phyloP scores from a whole-genome alignment of 2,797 vertebrate species.

The Monodelphis domestica region DNA sequence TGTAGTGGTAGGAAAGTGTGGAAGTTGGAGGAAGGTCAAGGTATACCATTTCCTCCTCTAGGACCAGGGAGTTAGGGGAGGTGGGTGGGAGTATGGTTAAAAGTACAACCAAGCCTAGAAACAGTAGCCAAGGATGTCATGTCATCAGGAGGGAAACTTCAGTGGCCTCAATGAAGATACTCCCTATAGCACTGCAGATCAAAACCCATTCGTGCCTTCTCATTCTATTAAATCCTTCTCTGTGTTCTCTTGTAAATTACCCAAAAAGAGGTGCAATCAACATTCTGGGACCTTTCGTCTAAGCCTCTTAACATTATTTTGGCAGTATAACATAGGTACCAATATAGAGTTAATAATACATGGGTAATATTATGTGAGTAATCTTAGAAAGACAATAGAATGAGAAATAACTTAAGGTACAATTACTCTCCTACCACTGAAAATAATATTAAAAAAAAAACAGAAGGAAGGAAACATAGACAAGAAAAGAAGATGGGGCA shows the following conservation, averaged over 20 bases:
- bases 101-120: neutral
- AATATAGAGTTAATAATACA: neutral
- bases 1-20: neutral
- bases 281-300: neutral
- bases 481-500: neutral
- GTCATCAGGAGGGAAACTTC: no score
- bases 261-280: neutral
- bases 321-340: neutral
- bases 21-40: neutral
- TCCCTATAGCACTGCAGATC: neutral
- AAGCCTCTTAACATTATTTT: neutral
- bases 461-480: neutral
- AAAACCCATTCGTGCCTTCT: neutral
- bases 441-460: neutral
- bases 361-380: neutral
- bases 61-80: neutral
- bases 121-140: neutral
- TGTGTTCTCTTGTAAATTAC: neutral
- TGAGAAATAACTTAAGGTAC: neutral
- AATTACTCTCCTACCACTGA: neutral
- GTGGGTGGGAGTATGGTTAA: neutral
- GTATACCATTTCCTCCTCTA: no score
- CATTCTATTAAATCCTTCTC: neutral
- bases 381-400: neutral
- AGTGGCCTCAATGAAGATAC: neutral